Evolutionary conservation across 2,113 vertebrate genomes (phyloP), one percentile per base, ranked within the genome.

Genomic region (Podarcis raffonei): DNA sequence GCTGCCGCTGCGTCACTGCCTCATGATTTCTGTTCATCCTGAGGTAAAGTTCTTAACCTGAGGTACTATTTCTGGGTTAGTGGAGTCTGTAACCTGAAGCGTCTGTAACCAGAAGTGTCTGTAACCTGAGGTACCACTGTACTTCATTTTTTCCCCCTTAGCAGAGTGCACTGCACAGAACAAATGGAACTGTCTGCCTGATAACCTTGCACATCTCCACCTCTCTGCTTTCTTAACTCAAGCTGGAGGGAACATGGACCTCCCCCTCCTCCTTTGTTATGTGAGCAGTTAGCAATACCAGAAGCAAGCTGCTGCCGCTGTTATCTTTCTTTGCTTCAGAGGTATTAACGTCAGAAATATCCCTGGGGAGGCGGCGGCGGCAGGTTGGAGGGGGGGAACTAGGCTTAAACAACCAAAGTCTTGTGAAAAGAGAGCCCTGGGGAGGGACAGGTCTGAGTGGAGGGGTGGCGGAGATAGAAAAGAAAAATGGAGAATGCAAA

Each of bases 341-440:
- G 37, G 72, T 84, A 7, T 83, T 74, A 81, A 37, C 22, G 53
- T 92, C 39, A 74, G 59, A 81, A 11, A 83, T 81, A 83, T 84
- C 79, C 81, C 3, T 0, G 13, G 85, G 71, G 42, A 84, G n/a
- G 5, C 83, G 25, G 18, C 48, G 22, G 27, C 1, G 42, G 42
- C 42, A 42, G 42, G 42, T 42, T 1, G 39, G 42, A 16, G 15
- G 4, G 3, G 8, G 2, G 53, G 35, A 42, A 66, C 16, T 69
- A 84, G 62, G 80, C 30, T 92, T 89, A 86, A 62, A 72, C 83
- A 83, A 94, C 90, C 86, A 92, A 94, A 95, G 91, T 83, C 90
- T 87, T 89, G 77, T 89, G 92, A 92, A 93, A 94, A 94, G 92
- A 69, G 86, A 93, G 86, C 92, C 83, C 84, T 80, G 89, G 86